These are phyloP conservation scores for Agelaius tricolor DNA, from an alignment of 2,113 vertebrate species.

Conservation along the genomic window DNA sequence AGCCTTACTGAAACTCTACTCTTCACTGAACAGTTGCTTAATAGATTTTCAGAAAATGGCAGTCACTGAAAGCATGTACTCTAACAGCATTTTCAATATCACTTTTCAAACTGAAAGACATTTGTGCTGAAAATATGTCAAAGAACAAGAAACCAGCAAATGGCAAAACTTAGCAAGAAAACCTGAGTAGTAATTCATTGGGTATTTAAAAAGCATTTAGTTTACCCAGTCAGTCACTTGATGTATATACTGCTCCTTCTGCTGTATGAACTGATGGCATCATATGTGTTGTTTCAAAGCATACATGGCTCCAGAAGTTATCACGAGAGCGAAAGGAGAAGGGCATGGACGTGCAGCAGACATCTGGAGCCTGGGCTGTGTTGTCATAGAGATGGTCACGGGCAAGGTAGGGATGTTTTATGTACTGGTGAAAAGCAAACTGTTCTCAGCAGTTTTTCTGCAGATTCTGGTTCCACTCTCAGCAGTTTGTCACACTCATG, in stretches of 20 bases:
- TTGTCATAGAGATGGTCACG: constrained; percentile 98
- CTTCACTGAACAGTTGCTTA: neutral
- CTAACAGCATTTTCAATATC: neutral
- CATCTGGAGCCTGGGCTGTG: constrained; percentile 98
- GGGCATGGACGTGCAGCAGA: constrained; percentile 96
- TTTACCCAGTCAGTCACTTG: neutral
- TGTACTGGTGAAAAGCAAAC: neutral
- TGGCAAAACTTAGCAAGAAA: neutral
- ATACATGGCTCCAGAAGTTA: constrained; percentile 99
- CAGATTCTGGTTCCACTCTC: neutral
- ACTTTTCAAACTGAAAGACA: neutral
- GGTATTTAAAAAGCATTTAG: neutral
- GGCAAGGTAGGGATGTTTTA: constrained; percentile 86
- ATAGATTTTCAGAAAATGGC: neutral
- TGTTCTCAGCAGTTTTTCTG: neutral
- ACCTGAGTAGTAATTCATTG: neutral
- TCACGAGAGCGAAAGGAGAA: constrained; percentile 96
- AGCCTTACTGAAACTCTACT: neutral
- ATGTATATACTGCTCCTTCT: neutral
- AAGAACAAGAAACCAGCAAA: neutral
- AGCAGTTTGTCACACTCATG: neutral
- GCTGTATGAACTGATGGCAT: neutral
- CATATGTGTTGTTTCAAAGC: constrained; percentile 73
- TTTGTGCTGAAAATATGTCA: neutral
- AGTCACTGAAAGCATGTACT: neutral